Percentiles rank a stretch among this genome's conserved stretches.
Conservation (phyloP, 2,113 vertebrate genomes). For the Cololabis saira region DNA sequence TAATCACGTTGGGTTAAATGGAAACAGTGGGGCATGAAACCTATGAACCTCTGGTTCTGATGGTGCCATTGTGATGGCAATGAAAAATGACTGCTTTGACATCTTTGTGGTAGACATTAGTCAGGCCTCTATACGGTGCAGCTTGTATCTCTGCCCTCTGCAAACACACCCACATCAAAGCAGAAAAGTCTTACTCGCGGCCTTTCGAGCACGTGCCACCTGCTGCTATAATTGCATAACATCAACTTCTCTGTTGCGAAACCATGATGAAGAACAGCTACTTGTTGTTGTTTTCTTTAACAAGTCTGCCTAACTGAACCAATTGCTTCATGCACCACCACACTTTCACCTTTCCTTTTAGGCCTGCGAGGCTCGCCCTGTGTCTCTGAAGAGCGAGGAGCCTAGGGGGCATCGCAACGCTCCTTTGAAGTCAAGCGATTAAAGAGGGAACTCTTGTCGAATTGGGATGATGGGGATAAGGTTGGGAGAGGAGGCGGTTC, state of each 20-base stretch:
- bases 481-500: conserved; percentile 62
- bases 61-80: conserved; percentile 48
- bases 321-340: conserved; percentile 22
- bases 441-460: conserved; percentile 75
- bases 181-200: not conserved
- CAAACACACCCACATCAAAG: conserved; percentile 44
- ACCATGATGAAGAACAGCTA: conserved; percentile 34
- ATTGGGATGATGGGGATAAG: conserved; percentile 64
- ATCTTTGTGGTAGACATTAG: conserved; percentile 49
- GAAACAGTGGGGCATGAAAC: conserved; percentile 39
- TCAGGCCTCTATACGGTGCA: conserved; percentile 40
- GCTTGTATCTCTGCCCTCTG: conserved; percentile 17
- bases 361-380: conserved; percentile 52
- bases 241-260: conserved; percentile 15
- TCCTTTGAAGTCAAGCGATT: conserved; percentile 76
- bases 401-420: conserved; percentile 55
- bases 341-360: conserved; percentile 63
- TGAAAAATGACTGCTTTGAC: conserved; percentile 55
- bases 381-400: conserved; percentile 52
- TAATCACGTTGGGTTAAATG: conserved; percentile 47
- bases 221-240: conserved; percentile 42
- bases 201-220: conserved; percentile 30
- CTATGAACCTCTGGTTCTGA: not conserved
- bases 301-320: conserved; percentile 36
- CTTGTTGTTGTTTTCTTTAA: conserved; percentile 63